Evolutionary conservation across 1,140 invertebrate genomes (phyloP), one percentile per base, ranked within the genome.

Genomic region (Aphelenchoides fujianensis): DNA sequence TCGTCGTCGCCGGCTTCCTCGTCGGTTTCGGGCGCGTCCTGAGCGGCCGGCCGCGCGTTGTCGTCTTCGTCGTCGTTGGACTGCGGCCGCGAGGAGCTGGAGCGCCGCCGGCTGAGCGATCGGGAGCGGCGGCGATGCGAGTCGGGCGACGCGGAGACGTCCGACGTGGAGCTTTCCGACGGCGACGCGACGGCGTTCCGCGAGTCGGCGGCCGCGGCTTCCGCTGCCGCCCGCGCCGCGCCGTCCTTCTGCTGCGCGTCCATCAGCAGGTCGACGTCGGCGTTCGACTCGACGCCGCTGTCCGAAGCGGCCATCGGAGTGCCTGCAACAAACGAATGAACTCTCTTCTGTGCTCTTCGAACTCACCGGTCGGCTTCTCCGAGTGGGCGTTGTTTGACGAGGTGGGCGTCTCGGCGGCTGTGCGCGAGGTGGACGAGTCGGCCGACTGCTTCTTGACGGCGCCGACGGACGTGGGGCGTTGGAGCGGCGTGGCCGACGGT

Each of bases 261-360:
- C 7, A 72, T 70, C n/a, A 12, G 7, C 19, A 28, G 34, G 19
- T 76, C 71, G 72, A 70, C 64, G 35, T 77, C 76, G 35, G 73
- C 74, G 12, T 77, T 63, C 12, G 78, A 80, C 75, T 79, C 77
- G 31, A 80, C 79, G 16, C 79, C 79, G 37, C 68, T 73, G 62
- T 80, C 79, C 3, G 79, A 80, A 30, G 79, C 78, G 34, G 79
- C 76, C 79, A 80, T 80, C 36, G 79, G 77, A 27, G 79, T 81
- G 34, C 76, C 76, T 69, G 34, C n/a, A n/a, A n/a, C 0, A 68
- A 68, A 28, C 36, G 31, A 68, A 0, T n/a, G n/a, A n/a, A n/a
- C n/a, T n/a, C n/a, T n/a, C n/a, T n/a, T n/a, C n/a, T n/a, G n/a
- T n/a, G n/a, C n/a, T n/a, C n/a, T n/a, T n/a, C 1, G 53, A 32